A percentile compares a stretch with the other conserved stretches of the same genome.
Conservation (phyloP, 2,888 invertebrate species). For the Xestobium rufovillosum region DNA sequence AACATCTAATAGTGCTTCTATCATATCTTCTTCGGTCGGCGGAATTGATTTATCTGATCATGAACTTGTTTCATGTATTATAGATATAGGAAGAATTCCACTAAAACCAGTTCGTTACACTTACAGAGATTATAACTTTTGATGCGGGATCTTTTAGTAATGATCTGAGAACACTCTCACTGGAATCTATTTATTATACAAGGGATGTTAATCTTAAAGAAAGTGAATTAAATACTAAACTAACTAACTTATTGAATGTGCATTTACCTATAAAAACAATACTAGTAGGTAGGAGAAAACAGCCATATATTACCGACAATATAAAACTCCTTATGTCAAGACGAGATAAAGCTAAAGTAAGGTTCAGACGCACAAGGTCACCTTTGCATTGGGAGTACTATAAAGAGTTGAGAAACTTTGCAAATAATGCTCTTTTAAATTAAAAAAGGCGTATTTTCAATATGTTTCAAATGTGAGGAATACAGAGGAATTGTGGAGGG, state of each 20-base stretch:
- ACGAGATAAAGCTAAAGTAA: conserved; percentile 9
- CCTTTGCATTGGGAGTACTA: conserved; percentile 11
- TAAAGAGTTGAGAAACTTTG: conserved; percentile 13
- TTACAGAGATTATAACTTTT: conserved; percentile 4
- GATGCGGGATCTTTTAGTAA: background rate
- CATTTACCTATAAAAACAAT: conserved; percentile 11
- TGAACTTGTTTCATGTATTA: background rate
- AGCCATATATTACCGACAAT: conserved; percentile 10
- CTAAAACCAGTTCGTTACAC: background rate
- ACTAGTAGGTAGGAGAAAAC: conserved; percentile 2
- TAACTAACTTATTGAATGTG: conserved; percentile 8
- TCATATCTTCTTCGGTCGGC: too few species aligned
- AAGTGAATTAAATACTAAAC: conserved; percentile 7
- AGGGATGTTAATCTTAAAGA: conserved; percentile 4
- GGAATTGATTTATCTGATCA: conserved; percentile 7
- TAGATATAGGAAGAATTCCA: background rate
- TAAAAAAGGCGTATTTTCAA: conserved; percentile 11
- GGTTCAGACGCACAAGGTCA: conserved; percentile 10
- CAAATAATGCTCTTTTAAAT: conserved; percentile 7
- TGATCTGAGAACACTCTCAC: background rate
- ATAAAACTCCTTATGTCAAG: conserved; percentile 10
- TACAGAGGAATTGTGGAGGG: conserved; percentile 3
- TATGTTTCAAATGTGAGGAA: conserved; percentile 2
- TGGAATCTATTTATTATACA: background rate
- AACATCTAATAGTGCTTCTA: too few species aligned